These are phyloP conservation scores for Diachasmimorpha longicaudata DNA, from an alignment of 1,140 invertebrate species.

Conservation along the genomic window DNA sequence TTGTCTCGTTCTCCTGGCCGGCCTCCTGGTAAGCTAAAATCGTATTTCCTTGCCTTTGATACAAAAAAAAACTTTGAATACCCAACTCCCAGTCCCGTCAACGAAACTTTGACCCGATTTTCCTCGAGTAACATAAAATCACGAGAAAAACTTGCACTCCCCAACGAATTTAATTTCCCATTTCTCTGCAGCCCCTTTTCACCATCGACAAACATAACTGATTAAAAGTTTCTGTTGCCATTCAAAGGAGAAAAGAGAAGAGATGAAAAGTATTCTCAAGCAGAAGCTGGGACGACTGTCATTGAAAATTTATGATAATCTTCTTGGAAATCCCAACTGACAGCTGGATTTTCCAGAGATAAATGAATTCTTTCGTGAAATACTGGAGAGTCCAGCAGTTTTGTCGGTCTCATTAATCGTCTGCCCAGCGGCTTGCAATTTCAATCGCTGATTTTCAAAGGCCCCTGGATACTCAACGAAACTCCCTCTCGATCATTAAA, in stretches of 20 bases:
- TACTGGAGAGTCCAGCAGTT: neutral
- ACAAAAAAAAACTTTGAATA: neutral
- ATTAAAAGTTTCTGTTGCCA: neutral
- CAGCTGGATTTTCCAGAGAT: no score
- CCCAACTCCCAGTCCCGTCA: slow-evolving; percentile 18
- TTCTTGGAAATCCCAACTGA: neutral
- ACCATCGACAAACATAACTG: neutral
- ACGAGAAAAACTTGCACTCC: neutral
- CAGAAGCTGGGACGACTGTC: neutral
- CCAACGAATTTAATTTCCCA: slow-evolving; percentile 1
- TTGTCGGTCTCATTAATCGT: neutral
- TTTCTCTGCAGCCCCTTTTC: neutral
- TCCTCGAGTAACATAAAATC: neutral
- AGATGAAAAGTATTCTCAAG: neutral
- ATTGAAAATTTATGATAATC: neutral
- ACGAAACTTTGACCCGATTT: slow-evolving; percentile 21
- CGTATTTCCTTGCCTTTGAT: slow-evolving; percentile 26
- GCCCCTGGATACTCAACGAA: slow-evolving; percentile 6
- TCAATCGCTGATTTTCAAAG: slow-evolving; percentile 17
- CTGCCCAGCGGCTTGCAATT: neutral
- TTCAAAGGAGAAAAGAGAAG: neutral
- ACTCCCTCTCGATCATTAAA: slow-evolving; percentile 1
- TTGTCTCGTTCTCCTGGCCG: slow-evolving; percentile 69
- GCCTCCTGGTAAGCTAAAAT: slow-evolving; percentile 67
- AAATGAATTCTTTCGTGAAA: neutral